Base-by-base conservation (phyloP, 1,140 invertebrate genomes). In the Drosophila asahinai region DNA sequence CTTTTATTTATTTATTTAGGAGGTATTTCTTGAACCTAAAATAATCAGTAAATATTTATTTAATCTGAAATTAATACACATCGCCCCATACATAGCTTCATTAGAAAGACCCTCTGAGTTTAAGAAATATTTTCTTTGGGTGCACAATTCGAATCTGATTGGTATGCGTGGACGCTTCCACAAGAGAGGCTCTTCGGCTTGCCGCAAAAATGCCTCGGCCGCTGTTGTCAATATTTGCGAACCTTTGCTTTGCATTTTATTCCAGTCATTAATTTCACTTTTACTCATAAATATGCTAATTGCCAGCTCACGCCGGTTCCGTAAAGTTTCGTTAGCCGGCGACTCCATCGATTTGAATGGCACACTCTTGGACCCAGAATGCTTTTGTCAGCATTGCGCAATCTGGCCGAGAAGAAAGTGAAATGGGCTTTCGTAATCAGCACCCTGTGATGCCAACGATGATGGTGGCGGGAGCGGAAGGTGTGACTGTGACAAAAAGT, bases 271-370 rank as follows among this genome's bases (percentile, higher is more conserved):
- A 89, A 90, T 89, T 89, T 90, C 84, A 89, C 84, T 89, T 89
- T 89, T 89, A 90, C 84, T 86, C 84, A 89, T 89, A 81, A 89
- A 89, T 89, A 89, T 89, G 84, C 82, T 89, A 89, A 89, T 90
- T 72, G 80, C 45, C 73, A 58, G 71, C 75, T 81, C 84, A 90
- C 51, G 78, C 75, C 71, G 63, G 48, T 30, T 60, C 25, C 45
- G 52, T 27, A 48, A 36, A 40, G 19, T 12, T 12, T 30, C 17
- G 25, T 15, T 48, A 17, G 64, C 12, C 48, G 47, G 47, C 48
- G 27, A 36, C n/a, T 70, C 15, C 12, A 17, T 70, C 14, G 51
- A 17, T 22, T 19, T 27, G 17, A 48, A 5, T 17, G 54, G 62
- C 63, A 58, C 61, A 58, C 61, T 71, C 66, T 67, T 47, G 47